Conservation (phyloP, 2,888 invertebrate genomes). For the Ichneumon xanthorius region DNA sequence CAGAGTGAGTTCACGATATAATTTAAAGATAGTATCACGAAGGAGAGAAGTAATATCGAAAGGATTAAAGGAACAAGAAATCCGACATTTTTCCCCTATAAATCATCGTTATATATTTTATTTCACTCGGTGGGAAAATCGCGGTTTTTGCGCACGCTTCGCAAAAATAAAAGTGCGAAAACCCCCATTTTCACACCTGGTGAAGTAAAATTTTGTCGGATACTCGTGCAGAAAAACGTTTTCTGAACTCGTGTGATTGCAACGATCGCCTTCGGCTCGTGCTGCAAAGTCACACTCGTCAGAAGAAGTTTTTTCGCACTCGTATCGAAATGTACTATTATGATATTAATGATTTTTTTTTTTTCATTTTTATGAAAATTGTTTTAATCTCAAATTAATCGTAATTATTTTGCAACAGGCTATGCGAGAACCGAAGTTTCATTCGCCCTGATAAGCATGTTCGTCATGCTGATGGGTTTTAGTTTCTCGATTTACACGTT, state of each 20-base stretch:
- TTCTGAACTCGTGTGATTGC: too few relatives aligned
- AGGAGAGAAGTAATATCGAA: constrained; percentile 16
- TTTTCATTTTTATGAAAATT: background rate
- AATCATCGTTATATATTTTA: too few relatives aligned
- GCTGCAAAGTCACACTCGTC: too few relatives aligned
- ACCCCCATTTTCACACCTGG: too few relatives aligned
- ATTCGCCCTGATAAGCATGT: constrained; percentile 92
- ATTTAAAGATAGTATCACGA: background rate
- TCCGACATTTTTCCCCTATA: background rate
- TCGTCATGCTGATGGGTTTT: constrained; percentile 93
- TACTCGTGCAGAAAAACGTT: too few relatives aligned
- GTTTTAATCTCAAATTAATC: background rate
- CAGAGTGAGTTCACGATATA: constrained; percentile 85
- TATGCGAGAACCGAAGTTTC: constrained; percentile 94
- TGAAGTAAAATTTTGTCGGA: too few relatives aligned
- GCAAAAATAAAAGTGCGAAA: too few relatives aligned
- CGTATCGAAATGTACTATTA: too few relatives aligned
- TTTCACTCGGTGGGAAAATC: too few relatives aligned
- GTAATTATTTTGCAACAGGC: constrained; percentile 86
- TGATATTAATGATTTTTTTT: background rate
- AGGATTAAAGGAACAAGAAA: background rate
- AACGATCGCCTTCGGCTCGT: too few relatives aligned
- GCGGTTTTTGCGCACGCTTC: too few relatives aligned
- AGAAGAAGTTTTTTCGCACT: too few relatives aligned
- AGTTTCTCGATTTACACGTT: constrained; percentile 94